Conservation (phyloP, 2,797 vertebrate genomes). For the Myripristis jacobus region DNA sequence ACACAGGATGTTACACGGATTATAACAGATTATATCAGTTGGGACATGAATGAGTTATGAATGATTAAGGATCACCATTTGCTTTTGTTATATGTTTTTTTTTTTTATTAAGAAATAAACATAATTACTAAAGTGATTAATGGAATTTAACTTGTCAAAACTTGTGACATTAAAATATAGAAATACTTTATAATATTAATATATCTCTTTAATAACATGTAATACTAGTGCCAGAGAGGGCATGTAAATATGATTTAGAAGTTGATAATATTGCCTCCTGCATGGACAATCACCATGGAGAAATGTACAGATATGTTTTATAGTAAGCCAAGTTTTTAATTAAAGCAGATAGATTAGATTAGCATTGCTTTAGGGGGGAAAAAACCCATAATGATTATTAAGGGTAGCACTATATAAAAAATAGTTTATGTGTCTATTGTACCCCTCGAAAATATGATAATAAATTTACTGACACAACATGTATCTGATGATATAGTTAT, state of each 20-base stretch:
- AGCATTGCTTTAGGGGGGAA: conserved; percentile 6
- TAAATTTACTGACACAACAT: conserved; percentile 41
- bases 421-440: conserved; percentile 1
- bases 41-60: too few relatives aligned
- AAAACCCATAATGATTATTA: conserved; percentile 11
- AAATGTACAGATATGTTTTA: neutral
- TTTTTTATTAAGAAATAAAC: too few relatives aligned
- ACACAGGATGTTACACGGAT: too few relatives aligned
- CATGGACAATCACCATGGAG: neutral
- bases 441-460: conserved; percentile 39
- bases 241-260: too few relatives aligned
- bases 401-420: neutral
- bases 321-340: neutral
- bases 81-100: too few relatives aligned
- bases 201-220: too few relatives aligned
- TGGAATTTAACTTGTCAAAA: neutral
- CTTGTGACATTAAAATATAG: neutral
- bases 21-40: too few relatives aligned
- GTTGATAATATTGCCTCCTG: neutral
- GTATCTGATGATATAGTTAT: conserved; percentile 17
- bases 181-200: neutral
- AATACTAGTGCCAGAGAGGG: too few relatives aligned
- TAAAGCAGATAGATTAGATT: conserved; percentile 12
- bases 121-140: neutral
- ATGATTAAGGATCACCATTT: too few relatives aligned